Conservation (phyloP, 1,140 invertebrate species). For the Mizuhopecten yessoensis region DNA sequence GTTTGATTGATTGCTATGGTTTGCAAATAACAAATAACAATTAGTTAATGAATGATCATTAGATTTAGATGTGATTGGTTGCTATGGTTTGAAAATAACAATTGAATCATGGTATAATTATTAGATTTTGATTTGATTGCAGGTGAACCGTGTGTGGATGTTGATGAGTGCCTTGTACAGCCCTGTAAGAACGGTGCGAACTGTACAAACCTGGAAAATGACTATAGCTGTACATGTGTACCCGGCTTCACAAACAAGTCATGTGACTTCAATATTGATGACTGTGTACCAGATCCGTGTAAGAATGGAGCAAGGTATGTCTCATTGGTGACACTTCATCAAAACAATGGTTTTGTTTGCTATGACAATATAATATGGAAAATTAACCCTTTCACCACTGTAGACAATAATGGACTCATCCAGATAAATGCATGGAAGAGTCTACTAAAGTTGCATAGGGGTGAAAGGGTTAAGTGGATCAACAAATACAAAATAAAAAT, state of each 20-base stretch:
- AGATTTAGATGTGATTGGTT: neutral
- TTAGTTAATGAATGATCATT: neutral
- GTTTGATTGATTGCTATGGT: neutral
- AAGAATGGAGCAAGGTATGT: slow-evolving; percentile 51
- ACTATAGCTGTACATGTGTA: slow-evolving; percentile 59
- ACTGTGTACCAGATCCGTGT: slow-evolving; percentile 83
- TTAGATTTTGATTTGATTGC: slow-evolving; percentile 84
- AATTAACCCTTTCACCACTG: too few species aligned
- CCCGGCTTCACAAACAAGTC: slow-evolving; percentile 42
- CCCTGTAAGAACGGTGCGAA: slow-evolving; percentile 72
- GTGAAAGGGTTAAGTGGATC: too few species aligned
- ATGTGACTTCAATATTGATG: slow-evolving; percentile 69
- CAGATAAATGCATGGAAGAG: too few species aligned
- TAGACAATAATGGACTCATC: too few species aligned
- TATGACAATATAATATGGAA: too few species aligned
- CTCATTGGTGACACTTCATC: too few species aligned
- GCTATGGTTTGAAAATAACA: neutral
- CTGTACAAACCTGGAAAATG: slow-evolving; percentile 69
- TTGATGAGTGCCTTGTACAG: slow-evolving; percentile 69
- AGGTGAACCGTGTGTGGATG: slow-evolving; percentile 91
- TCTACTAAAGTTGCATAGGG: too few species aligned
- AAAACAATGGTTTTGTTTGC: too few species aligned
- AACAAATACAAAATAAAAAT: too few species aligned
- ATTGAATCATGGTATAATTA: neutral
- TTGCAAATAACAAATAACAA: neutral